A percentile compares a stretch with the other conserved stretches of the same genome.
phyloP scores from a whole-genome alignment of 2,888 invertebrate genomes.

The Ceratothoa steindachneri region DNA sequence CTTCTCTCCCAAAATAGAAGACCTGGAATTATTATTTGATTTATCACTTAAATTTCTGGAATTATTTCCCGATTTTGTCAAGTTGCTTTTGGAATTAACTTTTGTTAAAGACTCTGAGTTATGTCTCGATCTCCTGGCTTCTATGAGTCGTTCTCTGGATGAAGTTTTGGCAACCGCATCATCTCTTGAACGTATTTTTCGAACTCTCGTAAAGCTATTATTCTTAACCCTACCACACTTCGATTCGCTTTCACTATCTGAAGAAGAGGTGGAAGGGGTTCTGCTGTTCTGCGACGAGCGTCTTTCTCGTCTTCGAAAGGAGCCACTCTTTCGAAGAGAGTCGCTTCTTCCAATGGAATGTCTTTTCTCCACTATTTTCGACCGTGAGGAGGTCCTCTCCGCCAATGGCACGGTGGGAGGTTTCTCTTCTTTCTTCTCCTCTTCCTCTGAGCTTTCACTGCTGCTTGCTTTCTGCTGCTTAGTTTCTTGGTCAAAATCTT shows the following conservation, averaged over 20 bases:
- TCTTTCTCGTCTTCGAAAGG: constrained; percentile 22
- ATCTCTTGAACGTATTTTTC: constrained; percentile 32
- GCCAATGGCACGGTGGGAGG: constrained; percentile 26
- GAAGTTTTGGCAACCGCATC: constrained; percentile 23
- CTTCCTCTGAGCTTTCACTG: neutral
- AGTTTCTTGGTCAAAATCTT: neutral
- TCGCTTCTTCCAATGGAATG: constrained; percentile 47
- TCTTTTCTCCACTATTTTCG: constrained; percentile 34
- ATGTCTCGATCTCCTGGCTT: constrained; percentile 21
- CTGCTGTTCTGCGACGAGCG: constrained; percentile 32
- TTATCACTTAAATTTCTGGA: constrained; percentile 1
- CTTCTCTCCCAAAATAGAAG: constrained; percentile 24
- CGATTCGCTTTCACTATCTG: constrained; percentile 32
- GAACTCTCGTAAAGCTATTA: constrained; percentile 20
- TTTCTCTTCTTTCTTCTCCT: constrained; percentile 17
- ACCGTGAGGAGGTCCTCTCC: constrained; percentile 34
- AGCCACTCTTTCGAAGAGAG: constrained; percentile 33
- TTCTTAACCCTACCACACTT: constrained; percentile 26
- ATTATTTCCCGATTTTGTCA: constrained; percentile 29
- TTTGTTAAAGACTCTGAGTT: constrained; percentile 22
- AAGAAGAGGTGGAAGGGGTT: constrained; percentile 33
- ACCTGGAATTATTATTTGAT: neutral
- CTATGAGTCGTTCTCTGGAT: constrained; percentile 33
- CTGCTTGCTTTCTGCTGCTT: neutral
- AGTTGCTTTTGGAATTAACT: constrained; percentile 24